Evolutionary conservation across 2,888 invertebrate species (phyloP).

Genomic region (Sympetrum striolatum): DNA sequence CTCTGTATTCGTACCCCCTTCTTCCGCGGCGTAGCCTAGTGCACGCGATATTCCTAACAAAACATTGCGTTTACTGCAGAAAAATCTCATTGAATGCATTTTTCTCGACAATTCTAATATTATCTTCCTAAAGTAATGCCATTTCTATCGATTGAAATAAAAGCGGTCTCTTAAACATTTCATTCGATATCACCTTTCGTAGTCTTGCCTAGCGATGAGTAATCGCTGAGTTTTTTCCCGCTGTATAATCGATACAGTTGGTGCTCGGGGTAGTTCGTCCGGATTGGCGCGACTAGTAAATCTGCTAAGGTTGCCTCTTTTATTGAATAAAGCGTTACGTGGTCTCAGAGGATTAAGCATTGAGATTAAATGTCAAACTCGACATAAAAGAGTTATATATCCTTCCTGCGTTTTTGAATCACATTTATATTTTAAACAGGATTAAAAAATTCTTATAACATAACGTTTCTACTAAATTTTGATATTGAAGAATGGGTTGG

Average conservation of each 20-base stretch:
- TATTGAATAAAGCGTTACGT: not conserved
- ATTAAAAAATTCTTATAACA: too few species aligned
- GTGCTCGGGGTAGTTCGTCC: constrained; percentile 15
- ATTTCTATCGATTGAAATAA: not conserved
- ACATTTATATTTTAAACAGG: too few species aligned
- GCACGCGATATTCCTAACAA: not conserved
- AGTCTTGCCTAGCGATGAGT: constrained; percentile 5
- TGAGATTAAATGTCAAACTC: too few species aligned
- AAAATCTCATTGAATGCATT: not conserved
- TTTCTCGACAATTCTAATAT: not conserved
- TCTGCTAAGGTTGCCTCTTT: not conserved
- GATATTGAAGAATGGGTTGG: too few species aligned
- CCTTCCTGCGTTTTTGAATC: too few species aligned
- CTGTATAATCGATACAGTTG: constrained; percentile 15
- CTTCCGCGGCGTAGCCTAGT: not conserved
- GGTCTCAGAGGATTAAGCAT: too few species aligned
- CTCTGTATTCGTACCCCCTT: not conserved
- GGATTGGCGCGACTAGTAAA: constrained; percentile 8
- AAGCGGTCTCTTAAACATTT: not conserved
- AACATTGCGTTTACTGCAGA: not conserved
- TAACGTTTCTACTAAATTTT: too few species aligned
- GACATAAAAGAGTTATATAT: too few species aligned
- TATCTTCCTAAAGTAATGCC: not conserved
- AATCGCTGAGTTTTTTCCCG: constrained; percentile 12
- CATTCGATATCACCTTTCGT: not conserved